Evolutionary conservation across 2,113 vertebrate genomes (phyloP).

Genomic region (Podarcis muralis): DNA sequence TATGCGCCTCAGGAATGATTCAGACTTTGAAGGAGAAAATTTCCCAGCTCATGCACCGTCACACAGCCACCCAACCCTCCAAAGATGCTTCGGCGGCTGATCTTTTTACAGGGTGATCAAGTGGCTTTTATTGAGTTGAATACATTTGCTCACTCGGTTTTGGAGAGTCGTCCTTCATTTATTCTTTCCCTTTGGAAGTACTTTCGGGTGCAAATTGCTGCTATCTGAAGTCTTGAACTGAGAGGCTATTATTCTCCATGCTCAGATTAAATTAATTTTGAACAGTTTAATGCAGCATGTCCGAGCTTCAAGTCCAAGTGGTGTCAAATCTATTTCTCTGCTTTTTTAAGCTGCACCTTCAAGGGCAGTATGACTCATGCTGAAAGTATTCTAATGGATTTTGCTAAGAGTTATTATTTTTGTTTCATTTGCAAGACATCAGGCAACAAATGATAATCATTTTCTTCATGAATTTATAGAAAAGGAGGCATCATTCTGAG

Average conservation of each 20-base stretch:
- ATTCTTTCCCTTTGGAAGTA: conserved; percentile 84
- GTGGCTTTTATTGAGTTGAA: conserved; percentile 75
- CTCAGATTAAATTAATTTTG: conserved; percentile 89
- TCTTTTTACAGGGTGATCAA: conserved; percentile 72
- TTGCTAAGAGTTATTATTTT: conserved; percentile 78
- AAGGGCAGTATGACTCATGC: conserved; percentile 82
- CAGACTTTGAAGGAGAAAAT: conserved; percentile 56
- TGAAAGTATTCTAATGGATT: conserved; percentile 79
- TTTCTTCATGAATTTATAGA: conserved; percentile 68
- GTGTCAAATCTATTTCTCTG: conserved; percentile 86
- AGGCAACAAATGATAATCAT: conserved; percentile 76
- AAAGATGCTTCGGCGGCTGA: conserved; percentile 64
- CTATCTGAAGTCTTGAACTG: conserved; percentile 84
- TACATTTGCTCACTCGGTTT: conserved; percentile 79
- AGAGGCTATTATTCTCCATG: conserved; percentile 86
- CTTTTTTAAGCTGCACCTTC: conserved; percentile 84
- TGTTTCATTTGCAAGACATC: conserved; percentile 81
- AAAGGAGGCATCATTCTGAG: conserved; percentile 63
- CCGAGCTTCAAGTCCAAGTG: conserved; percentile 81
- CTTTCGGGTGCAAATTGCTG: conserved; percentile 85
- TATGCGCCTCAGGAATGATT: conserved; percentile 24
- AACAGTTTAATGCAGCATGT: conserved; percentile 87
- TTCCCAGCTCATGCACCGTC: conserved; percentile 5
- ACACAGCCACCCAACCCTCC: background rate
- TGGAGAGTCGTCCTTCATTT: conserved; percentile 84